phyloP scores from a whole-genome alignment of 2,797 vertebrate genomes.

The Delichon dasypus region DNA sequence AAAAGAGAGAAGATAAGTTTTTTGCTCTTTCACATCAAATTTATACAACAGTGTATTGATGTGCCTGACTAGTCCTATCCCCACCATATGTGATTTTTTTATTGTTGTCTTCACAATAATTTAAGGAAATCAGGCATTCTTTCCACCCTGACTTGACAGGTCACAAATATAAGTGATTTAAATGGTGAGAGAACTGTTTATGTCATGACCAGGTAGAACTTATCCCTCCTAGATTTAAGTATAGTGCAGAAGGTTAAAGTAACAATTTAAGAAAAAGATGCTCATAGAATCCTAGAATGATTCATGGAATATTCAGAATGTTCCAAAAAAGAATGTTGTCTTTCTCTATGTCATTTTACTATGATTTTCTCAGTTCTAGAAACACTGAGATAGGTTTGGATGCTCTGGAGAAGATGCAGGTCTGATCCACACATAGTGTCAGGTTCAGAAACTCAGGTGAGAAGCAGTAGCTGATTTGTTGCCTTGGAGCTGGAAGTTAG shows the following conservation, averaged over 20 bases:
- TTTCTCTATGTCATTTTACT: not conserved
- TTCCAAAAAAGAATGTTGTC: not conserved
- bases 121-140: slow-evolving; percentile 11
- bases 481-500: not conserved
- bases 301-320: not conserved
- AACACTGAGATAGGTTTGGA: not conserved
- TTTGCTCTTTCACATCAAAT: slow-evolving; percentile 72
- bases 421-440: not conserved
- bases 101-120: slow-evolving; percentile 42
- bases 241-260: not conserved
- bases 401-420: not conserved
- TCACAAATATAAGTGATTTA: slow-evolving; percentile 35
- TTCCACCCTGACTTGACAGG: slow-evolving; percentile 24
- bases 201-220: not conserved
- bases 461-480: not conserved
- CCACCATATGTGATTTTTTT: slow-evolving; percentile 31
- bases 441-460: not conserved
- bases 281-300: not conserved
- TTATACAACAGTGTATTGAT: slow-evolving; percentile 26
- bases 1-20: slow-evolving; percentile 47
- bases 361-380: not conserved
- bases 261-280: not conserved
- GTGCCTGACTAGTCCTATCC: slow-evolving; percentile 26
- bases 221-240: not conserved
- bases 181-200: not conserved